These are phyloP conservation scores for Plumapathes pennacea DNA, from an alignment of 92 coral and sea anemone genomes.

Conservation along the genomic window DNA sequence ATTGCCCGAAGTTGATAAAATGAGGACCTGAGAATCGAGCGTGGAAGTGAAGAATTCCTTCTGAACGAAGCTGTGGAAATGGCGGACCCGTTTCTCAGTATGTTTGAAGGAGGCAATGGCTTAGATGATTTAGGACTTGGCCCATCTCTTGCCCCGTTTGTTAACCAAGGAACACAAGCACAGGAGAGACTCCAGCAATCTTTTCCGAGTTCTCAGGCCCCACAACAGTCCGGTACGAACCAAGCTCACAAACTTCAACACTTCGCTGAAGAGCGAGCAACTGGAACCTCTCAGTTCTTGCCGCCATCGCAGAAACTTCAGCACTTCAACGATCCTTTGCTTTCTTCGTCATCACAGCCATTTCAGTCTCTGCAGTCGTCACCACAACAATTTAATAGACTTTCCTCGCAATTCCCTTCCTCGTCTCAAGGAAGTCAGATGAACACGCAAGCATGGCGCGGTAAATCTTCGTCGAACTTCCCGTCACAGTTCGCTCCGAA, in stretches of 20 bases:
- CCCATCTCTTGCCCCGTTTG: constrained; percentile 61
- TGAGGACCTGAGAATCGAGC: not conserved
- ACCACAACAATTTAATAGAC: constrained; percentile 73
- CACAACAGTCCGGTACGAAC: constrained; percentile 52
- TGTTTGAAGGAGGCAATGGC: constrained; percentile 77
- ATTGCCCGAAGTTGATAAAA: constrained; percentile 15
- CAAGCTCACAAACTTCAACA: constrained; percentile 72
- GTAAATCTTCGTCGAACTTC: constrained; percentile 53
- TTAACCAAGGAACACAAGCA: constrained; percentile 70
- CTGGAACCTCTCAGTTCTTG: constrained; percentile 44
- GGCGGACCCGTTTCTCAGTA: constrained; percentile 93
- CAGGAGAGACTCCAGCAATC: constrained; percentile 72
- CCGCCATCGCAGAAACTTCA: constrained; percentile 92
- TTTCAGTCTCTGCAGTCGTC: constrained; percentile 69
- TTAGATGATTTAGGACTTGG: constrained; percentile 76
- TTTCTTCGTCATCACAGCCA: constrained; percentile 82
- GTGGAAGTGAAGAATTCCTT: constrained; percentile 1
- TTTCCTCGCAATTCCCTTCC: constrained; percentile 76
- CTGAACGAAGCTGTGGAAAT: constrained; percentile 40
- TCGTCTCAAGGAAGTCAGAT: constrained; percentile 84
- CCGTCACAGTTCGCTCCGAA: constrained; percentile 50
- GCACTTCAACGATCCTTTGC: constrained; percentile 87
- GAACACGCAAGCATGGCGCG: constrained; percentile 74
- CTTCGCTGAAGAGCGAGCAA: constrained; percentile 80
- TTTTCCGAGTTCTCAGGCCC: constrained; percentile 72